A percentile compares a stretch with the other conserved stretches of the same genome.
Evolutionary conservation across 2,888 invertebrate species (phyloP).

Genomic region (Erebia ligea): DNA sequence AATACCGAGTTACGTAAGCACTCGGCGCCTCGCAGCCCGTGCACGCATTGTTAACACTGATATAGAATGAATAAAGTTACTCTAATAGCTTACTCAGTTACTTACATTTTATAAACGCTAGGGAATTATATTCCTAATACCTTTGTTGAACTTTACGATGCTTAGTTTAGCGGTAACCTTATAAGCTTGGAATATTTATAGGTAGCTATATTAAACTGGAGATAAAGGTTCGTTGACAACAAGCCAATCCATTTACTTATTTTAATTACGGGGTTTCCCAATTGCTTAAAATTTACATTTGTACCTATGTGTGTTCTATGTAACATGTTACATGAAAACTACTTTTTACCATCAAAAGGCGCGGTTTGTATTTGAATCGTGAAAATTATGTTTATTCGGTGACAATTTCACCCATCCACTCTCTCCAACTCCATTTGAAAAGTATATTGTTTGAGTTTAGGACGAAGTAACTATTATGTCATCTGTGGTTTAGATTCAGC

Average conservation of each 20-base stretch:
- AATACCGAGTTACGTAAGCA: conserved; percentile 75
- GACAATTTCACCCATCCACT: too few species aligned
- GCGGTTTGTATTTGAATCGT: too few species aligned
- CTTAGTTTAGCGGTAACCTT: conserved; percentile 3
- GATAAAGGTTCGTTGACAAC: not conserved
- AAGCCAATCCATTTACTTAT: not conserved
- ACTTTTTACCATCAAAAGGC: too few species aligned
- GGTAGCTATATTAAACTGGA: not conserved
- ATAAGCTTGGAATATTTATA: not conserved
- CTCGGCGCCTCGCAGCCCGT: conserved; percentile 51
- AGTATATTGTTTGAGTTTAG: too few species aligned
- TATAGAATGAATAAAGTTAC: conserved; percentile 34
- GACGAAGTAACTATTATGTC: too few species aligned
- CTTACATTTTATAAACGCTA: conserved; percentile 9
- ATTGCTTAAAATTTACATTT: not conserved
- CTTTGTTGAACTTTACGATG: conserved; percentile 14
- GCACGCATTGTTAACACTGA: conserved; percentile 37
- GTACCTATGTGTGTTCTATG: too few species aligned
- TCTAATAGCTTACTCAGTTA: conserved; percentile 15
- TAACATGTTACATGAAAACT: too few species aligned
- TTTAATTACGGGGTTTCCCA: not conserved
- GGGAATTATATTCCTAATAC: conserved; percentile 3
- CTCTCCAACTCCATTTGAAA: too few species aligned
- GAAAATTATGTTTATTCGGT: too few species aligned
- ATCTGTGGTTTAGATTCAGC: too few species aligned